These are phyloP conservation scores for Melinaea marsaeus DNA, from an alignment of 2,888 invertebrate species.

Conservation along the genomic window DNA sequence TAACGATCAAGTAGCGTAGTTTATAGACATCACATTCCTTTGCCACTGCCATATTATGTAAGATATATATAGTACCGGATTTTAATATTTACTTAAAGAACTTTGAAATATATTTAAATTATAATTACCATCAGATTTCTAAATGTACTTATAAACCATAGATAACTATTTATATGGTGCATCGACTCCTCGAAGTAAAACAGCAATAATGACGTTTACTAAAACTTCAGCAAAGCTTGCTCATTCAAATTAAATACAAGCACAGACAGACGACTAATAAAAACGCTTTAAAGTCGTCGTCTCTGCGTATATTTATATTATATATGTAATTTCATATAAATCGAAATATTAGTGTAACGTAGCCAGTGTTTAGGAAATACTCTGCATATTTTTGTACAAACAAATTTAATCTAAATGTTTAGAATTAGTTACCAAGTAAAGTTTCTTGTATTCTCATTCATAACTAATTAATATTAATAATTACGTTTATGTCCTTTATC, in stretches of 20 bases:
- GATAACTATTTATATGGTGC: slow-evolving; percentile 22
- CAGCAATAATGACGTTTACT: slow-evolving; percentile 39
- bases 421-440: slow-evolving; percentile 38
- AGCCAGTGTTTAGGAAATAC: slow-evolving; percentile 52
- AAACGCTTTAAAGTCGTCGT: slow-evolving; percentile 28
- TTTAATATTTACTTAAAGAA: slow-evolving; percentile 11
- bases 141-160: slow-evolving; percentile 1
- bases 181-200: slow-evolving; percentile 26
- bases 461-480: slow-evolving; percentile 47
- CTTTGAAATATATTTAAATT: slow-evolving; percentile 10
- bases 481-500: slow-evolving; percentile 32
- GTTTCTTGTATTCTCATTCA: slow-evolving; percentile 49
- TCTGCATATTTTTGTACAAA: slow-evolving; percentile 68
- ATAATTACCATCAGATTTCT: not conserved
- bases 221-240: slow-evolving; percentile 36
- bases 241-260: slow-evolving; percentile 36
- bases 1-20: slow-evolving; percentile 17
- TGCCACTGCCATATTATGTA: slow-evolving; percentile 28
- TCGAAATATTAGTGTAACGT: slow-evolving; percentile 38
- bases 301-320: slow-evolving; percentile 34
- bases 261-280: slow-evolving; percentile 29
- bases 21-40: slow-evolving; percentile 24
- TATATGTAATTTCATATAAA: slow-evolving; percentile 36
- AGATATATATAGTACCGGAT: slow-evolving; percentile 16
- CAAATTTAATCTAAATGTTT: slow-evolving; percentile 48